Base-by-base conservation (phyloP, 1,140 invertebrate species). In the Drosophila lacertosa region DNA sequence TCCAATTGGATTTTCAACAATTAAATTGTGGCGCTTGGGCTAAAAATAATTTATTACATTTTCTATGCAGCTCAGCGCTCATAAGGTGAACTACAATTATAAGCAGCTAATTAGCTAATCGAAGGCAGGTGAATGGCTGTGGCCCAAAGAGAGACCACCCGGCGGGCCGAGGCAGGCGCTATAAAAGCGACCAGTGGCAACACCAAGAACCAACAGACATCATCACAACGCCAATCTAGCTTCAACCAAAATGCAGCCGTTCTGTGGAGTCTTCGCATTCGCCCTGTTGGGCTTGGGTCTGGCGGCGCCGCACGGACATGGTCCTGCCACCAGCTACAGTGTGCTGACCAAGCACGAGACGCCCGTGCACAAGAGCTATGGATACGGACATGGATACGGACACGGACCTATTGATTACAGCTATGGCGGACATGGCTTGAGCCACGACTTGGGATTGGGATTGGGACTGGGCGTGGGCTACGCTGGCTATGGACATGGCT, bases 261-360 rank as follows among this genome's bases (percentile, higher is more conserved):
- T 84, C 54, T 65, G 67, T 50, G 65, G 40, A 54, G 45, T 66
- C 22, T 50, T 89, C 7, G 37, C 74, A 18, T 18, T 79, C 20
- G 51, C 42, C 32, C 37, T 86, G 5, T 29, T 47, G 13, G 44
- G 55, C 18, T 55, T 47, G 39, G 44, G 35, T 2, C 13, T 65
- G 35, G 63, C 82, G 13, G 81, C 88, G 29, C 75, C 78, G 5
- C 59, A 89, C 20, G 55, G 74, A 26, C 73, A 76, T 58, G 86
- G 77, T 55, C 80, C 62, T 26, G 86, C 77, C 11, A 81, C 74
- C 20, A 90, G 88, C 48, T 90, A 83, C 66, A 80, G 68, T 7
- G 68, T 75, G 40, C 51, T 90, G 33, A 77, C 77, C 29, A 90
- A 90, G 32, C 81, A 90, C 58, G 88, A 89, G 22, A 67, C 59